Conservation (phyloP, 2,113 vertebrate genomes). For the Dipodomys spectabilis region DNA sequence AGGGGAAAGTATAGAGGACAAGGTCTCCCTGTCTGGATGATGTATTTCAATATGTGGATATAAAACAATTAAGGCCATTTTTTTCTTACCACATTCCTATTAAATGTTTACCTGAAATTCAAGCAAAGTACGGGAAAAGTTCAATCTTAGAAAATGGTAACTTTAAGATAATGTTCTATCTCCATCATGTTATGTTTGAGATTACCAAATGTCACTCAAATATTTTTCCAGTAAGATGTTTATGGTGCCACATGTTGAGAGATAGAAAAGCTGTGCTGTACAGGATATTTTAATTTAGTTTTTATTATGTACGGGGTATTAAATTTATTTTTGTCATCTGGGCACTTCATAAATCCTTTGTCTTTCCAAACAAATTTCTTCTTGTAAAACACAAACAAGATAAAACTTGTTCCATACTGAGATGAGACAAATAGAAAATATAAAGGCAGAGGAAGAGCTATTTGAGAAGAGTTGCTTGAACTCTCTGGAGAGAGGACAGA, state of each 20-base stretch:
- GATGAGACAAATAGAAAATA: not conserved
- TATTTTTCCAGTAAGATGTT: not conserved
- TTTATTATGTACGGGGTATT: not conserved
- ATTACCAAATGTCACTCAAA: not conserved
- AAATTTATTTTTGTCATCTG: slow-evolving; percentile 13
- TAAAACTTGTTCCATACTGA: not conserved
- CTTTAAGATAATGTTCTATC: not conserved
- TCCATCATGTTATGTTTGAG: not conserved
- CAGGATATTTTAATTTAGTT: not conserved
- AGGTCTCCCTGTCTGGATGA: not conserved
- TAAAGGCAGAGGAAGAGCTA: not conserved
- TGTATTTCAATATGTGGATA: not conserved
- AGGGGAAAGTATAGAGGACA: not conserved
- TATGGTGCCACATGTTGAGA: not conserved
- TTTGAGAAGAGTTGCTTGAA: not conserved
- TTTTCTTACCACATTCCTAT: not conserved
- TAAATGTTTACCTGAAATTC: not conserved
- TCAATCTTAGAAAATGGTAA: not conserved
- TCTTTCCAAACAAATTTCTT: not conserved
- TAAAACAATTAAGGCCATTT: not conserved
- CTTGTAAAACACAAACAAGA: not conserved
- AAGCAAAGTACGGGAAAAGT: not conserved
- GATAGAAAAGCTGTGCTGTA: not conserved
- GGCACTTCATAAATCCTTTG: not conserved
- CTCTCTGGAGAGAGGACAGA: not conserved